Evolutionary conservation across 1,140 invertebrate species (phyloP).

Genomic region (Zaprionus lachaisei): DNA sequence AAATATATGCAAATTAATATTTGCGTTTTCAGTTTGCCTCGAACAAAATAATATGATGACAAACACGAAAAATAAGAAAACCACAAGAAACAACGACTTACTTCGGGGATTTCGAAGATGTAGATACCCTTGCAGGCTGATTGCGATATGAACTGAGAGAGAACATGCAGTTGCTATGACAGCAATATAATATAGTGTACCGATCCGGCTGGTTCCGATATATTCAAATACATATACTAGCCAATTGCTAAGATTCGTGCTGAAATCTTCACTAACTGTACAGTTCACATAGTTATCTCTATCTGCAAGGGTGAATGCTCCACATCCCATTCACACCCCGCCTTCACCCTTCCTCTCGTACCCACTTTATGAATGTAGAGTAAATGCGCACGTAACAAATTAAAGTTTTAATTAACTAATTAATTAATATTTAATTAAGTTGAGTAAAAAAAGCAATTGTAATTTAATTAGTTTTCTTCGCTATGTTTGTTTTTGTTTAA

Average conservation of each 20-base stretch:
- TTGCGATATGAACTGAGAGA: background rate
- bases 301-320: background rate
- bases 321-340: background rate
- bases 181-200: constrained; percentile 8
- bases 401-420: constrained; percentile 19
- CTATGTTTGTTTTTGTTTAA: constrained; percentile 46
- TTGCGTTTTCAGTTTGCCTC: constrained; percentile 33
- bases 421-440: constrained; percentile 33
- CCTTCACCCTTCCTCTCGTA: background rate
- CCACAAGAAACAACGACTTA: background rate
- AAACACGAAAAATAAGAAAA: constrained; percentile 6
- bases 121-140: background rate
- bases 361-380: background rate
- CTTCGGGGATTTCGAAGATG: background rate
- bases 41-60: constrained; percentile 8
- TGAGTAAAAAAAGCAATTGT: constrained; percentile 49
- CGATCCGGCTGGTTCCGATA: constrained; percentile 3
- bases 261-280: background rate
- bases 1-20: constrained; percentile 74
- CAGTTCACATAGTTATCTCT: background rate
- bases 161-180: background rate
- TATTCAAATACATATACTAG: background rate
- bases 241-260: background rate
- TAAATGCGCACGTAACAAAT: constrained; percentile 20
- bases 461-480: constrained; percentile 38